Evolutionary conservation across 1,140 invertebrate genomes (phyloP), one percentile per base, ranked within the genome.

Genomic region (Platyscapa corneri): DNA sequence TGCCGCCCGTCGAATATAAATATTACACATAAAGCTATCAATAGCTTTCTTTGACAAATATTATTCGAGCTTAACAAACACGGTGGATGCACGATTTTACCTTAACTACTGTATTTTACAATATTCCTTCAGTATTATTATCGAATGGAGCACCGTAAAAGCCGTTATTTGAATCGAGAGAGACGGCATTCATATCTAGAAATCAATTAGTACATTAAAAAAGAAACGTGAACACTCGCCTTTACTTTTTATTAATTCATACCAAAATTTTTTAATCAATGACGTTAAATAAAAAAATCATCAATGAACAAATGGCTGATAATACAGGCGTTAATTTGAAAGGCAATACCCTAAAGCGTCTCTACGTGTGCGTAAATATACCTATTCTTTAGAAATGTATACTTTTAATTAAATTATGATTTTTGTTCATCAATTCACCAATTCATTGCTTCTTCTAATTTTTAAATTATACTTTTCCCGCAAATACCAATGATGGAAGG

Each of bases 141-240:
- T 80, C 60, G n/a, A 27, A n/a, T 5, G 56, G 23, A 39, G 27
- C 56, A 42, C 46, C 20, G 37, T 65, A 65, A 80, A 80, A 80
- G 27, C 10, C 56, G 32, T 53, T 64, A 79, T 64, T 79, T 80
- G 56, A 80, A 80, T 65, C 27, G 8, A 37, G 27, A 10, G n/a
- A n/a, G n/a, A n/a, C n/a, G n/a, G n/a, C n/a, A n/a, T n/a, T n/a
- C n/a, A n/a, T n/a, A n/a, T n/a, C n/a, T n/a, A n/a, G n/a, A n/a
- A n/a, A n/a, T n/a, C n/a, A n/a, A n/a, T n/a, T n/a, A n/a, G n/a
- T n/a, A n/a, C n/a, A n/a, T n/a, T 7, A 60, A 60, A 23, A 14
- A 14, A 67, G 32, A 67, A 67, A 34, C 5, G 0, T 46, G n/a
- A n/a, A n/a, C 42, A 46, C 42, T 46, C 42, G 42, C 42, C 12